These are phyloP conservation scores for Marmota monax DNA, from an alignment of 2,113 vertebrate genomes.

Conservation along the genomic window DNA sequence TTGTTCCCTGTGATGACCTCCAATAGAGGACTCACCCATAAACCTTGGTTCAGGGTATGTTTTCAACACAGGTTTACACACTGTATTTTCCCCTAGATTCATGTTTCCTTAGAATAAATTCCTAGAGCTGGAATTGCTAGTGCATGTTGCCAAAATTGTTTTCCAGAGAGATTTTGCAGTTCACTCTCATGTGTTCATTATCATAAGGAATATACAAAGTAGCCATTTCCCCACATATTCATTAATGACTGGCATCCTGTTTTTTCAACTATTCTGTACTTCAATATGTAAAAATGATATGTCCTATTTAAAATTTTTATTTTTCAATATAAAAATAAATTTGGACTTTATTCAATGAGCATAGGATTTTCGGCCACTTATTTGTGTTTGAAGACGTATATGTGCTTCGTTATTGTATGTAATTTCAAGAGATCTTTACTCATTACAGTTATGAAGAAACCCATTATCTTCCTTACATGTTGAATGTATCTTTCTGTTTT, in stretches of 20 bases:
- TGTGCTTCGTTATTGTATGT: background rate
- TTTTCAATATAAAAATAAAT: conserved; percentile 19
- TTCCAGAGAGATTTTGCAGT: background rate
- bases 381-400: background rate
- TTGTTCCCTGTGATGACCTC: background rate
- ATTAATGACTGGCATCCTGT: background rate
- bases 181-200: background rate
- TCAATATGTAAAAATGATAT: background rate
- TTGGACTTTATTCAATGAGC: background rate
- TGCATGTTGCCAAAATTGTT: background rate
- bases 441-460: background rate
- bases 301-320: background rate
- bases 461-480: background rate
- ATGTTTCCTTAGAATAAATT: background rate
- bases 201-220: background rate
- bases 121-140: background rate
- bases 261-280: background rate
- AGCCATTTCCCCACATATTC: background rate
- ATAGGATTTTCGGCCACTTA: background rate
- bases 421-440: background rate
- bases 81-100: background rate
- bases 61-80: background rate
- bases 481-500: background rate
- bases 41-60: background rate
- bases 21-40: background rate